Base-by-base conservation (phyloP, 2,888 invertebrate genomes). In the Rhingia rostrata region DNA sequence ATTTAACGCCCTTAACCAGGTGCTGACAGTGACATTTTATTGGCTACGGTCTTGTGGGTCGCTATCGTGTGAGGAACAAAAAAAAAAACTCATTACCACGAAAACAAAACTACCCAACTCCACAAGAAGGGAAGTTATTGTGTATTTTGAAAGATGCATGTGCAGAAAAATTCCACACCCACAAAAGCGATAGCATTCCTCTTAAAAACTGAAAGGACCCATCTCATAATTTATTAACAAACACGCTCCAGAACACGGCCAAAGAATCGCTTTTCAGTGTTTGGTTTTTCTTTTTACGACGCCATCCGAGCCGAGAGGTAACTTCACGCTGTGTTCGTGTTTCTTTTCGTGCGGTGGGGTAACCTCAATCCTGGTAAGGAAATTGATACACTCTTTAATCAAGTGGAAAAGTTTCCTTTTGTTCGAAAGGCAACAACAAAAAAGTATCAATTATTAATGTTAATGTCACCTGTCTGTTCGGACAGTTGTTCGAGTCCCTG, bases 391-490 rank as follows among this genome's bases (percentile, higher is more conserved):
- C 47, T 80, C 84, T 66, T 84, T 84, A 84, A 84, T 84, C 84
- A 84, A 84, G 80, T 74, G 75, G 84, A 84, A 84, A 83, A 69
- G 56, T 83, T 83, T 83, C 22, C 2, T 22, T 22, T 22, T 22
- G 22, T 63, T 73, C 43, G 12, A 61, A 43, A 53, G 35, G 35
- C 58, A 81, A 69, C 75, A 53, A 73, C 67, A 73, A 80, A 75
- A 66, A 61, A 45, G 47, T 66, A 84, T 84, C 69, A 84, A 84
- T 84, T 84, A 84, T 84, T 80, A 84, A 84, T 84, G 84, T 70
- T 84, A 80, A 84, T 70, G 84, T 80, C 84, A 80, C 84, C 84
- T 84, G 84, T 84, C 80, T 79, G 69, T 64, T 84, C 80, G 70
- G 84, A 79, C 80, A 80, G 84, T 80, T 80, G 73, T 79, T 72